These are phyloP conservation scores for Platichthys flesus DNA, from an alignment of 2,113 vertebrate species.

Conservation along the genomic window DNA sequence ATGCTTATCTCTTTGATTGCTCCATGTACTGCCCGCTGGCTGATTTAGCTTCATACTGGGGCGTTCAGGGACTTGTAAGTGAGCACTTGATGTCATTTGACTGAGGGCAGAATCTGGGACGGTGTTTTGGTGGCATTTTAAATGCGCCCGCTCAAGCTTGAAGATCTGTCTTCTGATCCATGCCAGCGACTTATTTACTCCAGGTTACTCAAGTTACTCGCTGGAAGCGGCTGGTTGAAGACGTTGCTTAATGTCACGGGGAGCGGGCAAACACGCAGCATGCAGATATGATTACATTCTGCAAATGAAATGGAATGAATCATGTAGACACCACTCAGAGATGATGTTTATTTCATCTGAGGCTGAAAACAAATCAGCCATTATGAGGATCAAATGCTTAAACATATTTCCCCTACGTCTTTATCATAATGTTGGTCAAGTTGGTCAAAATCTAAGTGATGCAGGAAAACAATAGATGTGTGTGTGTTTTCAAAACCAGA, in stretches of 20 bases:
- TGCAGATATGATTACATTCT: conserved; percentile 59
- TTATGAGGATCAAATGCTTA: conserved; percentile 8
- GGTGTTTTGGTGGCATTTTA: conserved; percentile 80
- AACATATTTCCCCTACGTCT: not conserved
- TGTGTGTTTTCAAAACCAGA: not conserved
- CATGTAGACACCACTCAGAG: conserved; percentile 47
- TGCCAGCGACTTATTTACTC: conserved; percentile 71
- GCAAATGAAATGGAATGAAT: conserved; percentile 61
- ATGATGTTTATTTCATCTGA: conserved; percentile 40
- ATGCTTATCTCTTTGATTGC: conserved; percentile 78
- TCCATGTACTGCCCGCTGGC: conserved; percentile 70
- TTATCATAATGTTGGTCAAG: not conserved
- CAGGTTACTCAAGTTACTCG: conserved; percentile 68
- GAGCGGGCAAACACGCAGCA: conserved; percentile 49
- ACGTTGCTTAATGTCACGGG: conserved; percentile 56
- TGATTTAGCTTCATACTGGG: conserved; percentile 67
- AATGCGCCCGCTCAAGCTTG: conserved; percentile 76
- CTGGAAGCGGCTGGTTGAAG: conserved; percentile 55
- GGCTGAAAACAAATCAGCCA: not conserved
- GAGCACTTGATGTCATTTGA: conserved; percentile 75
- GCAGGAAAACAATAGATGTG: not conserved
- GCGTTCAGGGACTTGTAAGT: conserved; percentile 78
- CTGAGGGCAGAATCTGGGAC: conserved; percentile 77
- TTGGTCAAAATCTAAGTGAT: not conserved
- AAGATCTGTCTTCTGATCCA: conserved; percentile 77